Base-by-base conservation (phyloP, 2,888 invertebrate species). In the Agonopterix heracliana region DNA sequence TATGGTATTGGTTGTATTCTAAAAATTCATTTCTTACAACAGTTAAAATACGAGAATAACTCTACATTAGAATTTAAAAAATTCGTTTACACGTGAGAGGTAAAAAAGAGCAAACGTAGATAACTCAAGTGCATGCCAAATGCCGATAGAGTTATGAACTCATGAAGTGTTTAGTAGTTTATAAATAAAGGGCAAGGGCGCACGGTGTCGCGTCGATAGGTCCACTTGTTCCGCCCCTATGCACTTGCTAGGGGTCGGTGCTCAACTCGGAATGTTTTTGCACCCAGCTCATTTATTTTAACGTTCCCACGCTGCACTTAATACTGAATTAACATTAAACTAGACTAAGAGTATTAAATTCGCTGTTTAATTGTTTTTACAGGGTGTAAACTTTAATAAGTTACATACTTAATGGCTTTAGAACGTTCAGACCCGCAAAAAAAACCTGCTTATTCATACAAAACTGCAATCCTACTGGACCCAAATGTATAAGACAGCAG, bases 221-320 rank as follows among this genome's bases (percentile, higher is more conserved):
- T 71, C 71, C 81, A 85, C 83, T 82, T 81, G 85, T 86, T 83
- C 76, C 83, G 87, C 88, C 88, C 87, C 80, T 84, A 87, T 88
- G 84, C 87, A 83, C 86, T 84, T 81, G 81, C 63, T 56, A 63
- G 73, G 82, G 83, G 77, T 83, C 83, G 78, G 61, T 74, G 65
- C 64, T 58, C 68, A 66, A 68, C 69, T 62, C 69, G n/a, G n/a
- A 66, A 70, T 70, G 70, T 85, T 86, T 87, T 87, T 87, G 85
- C 87, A 81, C 78, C 81, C 76, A 72, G 70, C 74, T 73, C 59
- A 71, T 72, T 72, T 72, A 74, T 70, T 64, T 65, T 60, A 70
- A 74, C 65, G 68, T 87, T 88, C 87, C 81, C 87, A 88, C 87
- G 87, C 62, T 72, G 60, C 64, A 63, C 64, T 71, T 70, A 54